Evolutionary conservation across 2,113 vertebrate species (phyloP).

Genomic region (Erinaceus europaeus): DNA sequence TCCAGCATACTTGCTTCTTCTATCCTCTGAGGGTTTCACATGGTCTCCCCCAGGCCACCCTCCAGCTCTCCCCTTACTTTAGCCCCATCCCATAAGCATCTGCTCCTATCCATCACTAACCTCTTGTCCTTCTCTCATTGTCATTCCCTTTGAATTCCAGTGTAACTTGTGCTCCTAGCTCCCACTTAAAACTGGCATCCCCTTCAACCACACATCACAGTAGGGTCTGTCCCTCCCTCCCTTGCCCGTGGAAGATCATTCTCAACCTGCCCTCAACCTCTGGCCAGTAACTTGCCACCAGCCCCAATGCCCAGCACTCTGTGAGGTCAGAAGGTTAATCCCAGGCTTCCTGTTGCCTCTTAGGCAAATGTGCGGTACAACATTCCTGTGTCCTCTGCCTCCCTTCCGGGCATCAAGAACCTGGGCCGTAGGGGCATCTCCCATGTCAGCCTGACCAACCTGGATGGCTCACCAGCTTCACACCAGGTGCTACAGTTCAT

Average conservation of each 20-base stretch:
- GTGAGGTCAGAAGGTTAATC: constrained; percentile 16
- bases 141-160: neutral
- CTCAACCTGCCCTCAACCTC: neutral
- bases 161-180: neutral
- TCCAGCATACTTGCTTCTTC: neutral
- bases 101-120: neutral
- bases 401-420: constrained; percentile 80
- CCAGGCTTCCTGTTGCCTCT: constrained; percentile 10
- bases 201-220: neutral
- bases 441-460: constrained; percentile 83
- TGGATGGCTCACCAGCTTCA: constrained; percentile 84
- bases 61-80: neutral
- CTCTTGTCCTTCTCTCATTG: neutral
- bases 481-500: constrained; percentile 82
- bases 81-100: neutral
- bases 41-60: neutral
- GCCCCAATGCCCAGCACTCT: neutral
- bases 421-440: constrained; percentile 76
- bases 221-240: too few species aligned
- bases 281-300: neutral
- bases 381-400: constrained; percentile 84
- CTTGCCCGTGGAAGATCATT: neutral
- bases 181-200: neutral
- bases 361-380: constrained; percentile 83
- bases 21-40: neutral